phyloP scores from a whole-genome alignment of 2,113 vertebrate genomes.

The Poecile atricapillus region DNA sequence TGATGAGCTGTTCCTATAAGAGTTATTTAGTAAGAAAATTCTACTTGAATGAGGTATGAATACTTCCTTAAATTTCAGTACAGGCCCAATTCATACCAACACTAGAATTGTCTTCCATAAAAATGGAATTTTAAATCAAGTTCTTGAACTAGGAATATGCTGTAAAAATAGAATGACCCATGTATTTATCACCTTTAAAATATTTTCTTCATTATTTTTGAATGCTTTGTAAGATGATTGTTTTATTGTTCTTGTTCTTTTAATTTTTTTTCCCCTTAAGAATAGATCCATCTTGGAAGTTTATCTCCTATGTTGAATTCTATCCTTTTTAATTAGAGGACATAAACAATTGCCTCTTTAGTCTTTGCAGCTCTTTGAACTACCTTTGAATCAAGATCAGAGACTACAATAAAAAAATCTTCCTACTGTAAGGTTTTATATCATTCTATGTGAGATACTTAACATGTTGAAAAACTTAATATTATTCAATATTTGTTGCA shows the following conservation, averaged over 20 bases:
- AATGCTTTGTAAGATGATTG: background rate
- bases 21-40: background rate
- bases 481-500: background rate
- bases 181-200: background rate
- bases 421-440: background rate
- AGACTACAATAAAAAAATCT: background rate
- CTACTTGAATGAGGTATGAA: background rate
- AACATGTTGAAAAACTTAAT: background rate
- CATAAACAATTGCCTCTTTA: background rate
- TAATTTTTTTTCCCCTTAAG: background rate
- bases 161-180: background rate
- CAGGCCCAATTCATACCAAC: background rate
- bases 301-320: background rate
- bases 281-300: background rate
- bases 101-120: background rate
- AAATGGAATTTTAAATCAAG: background rate
- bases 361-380: constrained; percentile 17
- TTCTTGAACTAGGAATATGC: background rate
- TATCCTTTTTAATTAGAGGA: constrained; percentile 15
- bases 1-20: background rate
- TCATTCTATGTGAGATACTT: background rate
- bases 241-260: background rate
- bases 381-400: constrained; percentile 45
- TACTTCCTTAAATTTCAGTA: background rate
- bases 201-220: background rate